Evolutionary conservation across 2,797 vertebrate genomes (phyloP).

Genomic region (Arctocebus calabarensis): DNA sequence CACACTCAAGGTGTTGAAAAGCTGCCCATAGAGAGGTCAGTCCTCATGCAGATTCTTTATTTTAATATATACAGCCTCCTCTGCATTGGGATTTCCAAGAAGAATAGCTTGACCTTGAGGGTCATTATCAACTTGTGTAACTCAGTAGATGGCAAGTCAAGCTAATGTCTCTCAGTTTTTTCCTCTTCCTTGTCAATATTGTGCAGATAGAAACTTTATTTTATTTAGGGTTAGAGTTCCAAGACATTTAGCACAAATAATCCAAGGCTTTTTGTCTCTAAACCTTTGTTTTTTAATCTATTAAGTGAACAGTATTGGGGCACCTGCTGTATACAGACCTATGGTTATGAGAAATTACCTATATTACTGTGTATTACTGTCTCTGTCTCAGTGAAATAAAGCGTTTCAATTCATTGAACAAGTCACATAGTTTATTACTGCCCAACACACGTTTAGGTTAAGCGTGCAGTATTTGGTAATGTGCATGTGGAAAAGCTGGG

Average conservation of each 20-base stretch:
- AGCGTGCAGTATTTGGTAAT: too few species aligned
- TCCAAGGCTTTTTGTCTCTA: not conserved
- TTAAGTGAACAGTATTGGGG: not conserved
- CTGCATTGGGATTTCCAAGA: not conserved
- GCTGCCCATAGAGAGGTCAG: not conserved
- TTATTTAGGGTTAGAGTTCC: not conserved
- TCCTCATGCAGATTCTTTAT: not conserved
- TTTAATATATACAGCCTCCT: not conserved
- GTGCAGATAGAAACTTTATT: constrained; percentile 12
- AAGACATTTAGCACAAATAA: not conserved
- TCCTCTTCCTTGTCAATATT: not conserved
- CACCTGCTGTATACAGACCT: not conserved
- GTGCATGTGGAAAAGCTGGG: not conserved
- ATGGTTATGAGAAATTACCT: not conserved
- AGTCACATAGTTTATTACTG: not conserved
- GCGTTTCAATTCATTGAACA: not conserved
- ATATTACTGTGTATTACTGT: not conserved
- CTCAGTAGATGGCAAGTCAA: not conserved
- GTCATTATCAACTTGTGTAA: not conserved
- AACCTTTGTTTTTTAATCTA: not conserved
- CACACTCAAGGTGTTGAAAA: not conserved
- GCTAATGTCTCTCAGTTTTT: not conserved
- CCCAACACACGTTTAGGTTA: not conserved
- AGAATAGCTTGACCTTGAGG: constrained; percentile 36
- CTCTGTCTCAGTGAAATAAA: not conserved